Percentiles rank a stretch among this genome's conserved stretches.
Conservation (phyloP, 2,888 invertebrate species). For the Drosophila robusta region DNA sequence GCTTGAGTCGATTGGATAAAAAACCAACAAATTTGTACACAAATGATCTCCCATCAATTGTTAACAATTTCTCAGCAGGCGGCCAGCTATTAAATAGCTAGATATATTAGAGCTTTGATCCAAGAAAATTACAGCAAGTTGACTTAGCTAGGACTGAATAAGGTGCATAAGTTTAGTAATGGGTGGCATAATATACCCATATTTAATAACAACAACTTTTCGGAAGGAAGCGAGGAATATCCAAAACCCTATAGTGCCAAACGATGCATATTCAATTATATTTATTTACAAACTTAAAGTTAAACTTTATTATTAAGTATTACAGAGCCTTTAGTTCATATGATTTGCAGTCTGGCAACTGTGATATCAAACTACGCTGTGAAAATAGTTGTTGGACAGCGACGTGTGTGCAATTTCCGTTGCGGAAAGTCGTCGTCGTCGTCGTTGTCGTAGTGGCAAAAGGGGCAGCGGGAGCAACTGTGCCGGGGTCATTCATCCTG, state of each 20-base stretch:
- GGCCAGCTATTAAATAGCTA: too few relatives aligned
- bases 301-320: not conserved
- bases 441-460: not conserved
- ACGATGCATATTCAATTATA: not conserved
- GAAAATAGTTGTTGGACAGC: constrained; percentile 38
- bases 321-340: constrained; percentile 5
- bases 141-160: too few relatives aligned
- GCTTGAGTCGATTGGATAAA: too few relatives aligned
- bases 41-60: too few relatives aligned
- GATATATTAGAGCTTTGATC: too few relatives aligned
- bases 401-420: constrained; percentile 77
- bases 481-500: constrained; percentile 78
- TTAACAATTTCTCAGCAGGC: too few relatives aligned
- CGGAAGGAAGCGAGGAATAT: too few relatives aligned
- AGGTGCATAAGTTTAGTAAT: too few relatives aligned
- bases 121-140: too few relatives aligned
- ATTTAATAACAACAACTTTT: not conserved
- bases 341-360: constrained; percentile 29
- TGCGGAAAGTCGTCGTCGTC: constrained; percentile 26
- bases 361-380: constrained; percentile 13
- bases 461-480: constrained; percentile 23
- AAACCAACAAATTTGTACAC: too few relatives aligned
- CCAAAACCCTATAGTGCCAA: not conserved
- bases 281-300: not conserved
- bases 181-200: too few relatives aligned